Evolutionary conservation across 2,888 invertebrate genomes (phyloP).

Genomic region (Notodonta dromedarius): DNA sequence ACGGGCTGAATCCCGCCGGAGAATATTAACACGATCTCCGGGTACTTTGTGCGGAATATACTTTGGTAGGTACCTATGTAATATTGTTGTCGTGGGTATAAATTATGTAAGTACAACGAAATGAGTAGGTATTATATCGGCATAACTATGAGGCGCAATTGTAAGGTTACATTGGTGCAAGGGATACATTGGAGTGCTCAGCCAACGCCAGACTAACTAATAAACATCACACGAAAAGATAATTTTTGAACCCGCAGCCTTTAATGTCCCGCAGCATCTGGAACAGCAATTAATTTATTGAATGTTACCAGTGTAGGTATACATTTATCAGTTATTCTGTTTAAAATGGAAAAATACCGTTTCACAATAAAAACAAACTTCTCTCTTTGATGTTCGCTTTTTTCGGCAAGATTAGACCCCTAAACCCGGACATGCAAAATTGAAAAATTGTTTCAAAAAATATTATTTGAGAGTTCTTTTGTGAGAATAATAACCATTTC

Average conservation of each 20-base stretch:
- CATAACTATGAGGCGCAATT: no score
- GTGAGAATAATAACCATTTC: not conserved
- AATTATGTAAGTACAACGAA: no score
- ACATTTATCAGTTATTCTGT: conserved; percentile 19
- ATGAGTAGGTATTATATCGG: no score
- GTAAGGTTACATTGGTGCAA: no score
- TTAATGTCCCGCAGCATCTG: no score
- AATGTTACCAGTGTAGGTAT: no score
- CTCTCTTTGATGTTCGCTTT: conserved; percentile 34
- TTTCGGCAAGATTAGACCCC: conserved; percentile 45
- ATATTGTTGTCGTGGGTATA: not conserved
- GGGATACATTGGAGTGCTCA: no score
- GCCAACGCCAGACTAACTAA: no score
- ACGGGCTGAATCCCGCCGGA: conserved; percentile 34
- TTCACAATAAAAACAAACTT: conserved; percentile 38
- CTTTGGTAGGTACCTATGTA: not conserved
- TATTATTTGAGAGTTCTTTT: conserved; percentile 19
- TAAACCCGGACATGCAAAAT: conserved; percentile 50
- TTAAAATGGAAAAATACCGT: conserved; percentile 35
- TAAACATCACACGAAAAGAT: no score
- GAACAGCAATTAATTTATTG: no score
- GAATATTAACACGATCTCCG: conserved; percentile 42
- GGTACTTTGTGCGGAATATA: conserved; percentile 25
- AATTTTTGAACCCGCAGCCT: no score
- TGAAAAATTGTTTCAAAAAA: conserved; percentile 32